Percentiles rank a stretch among this genome's conserved stretches.
Conservation (phyloP, 35 echinoderm and acorn worm species). For the Heliocidaris erythrogramma region DNA sequence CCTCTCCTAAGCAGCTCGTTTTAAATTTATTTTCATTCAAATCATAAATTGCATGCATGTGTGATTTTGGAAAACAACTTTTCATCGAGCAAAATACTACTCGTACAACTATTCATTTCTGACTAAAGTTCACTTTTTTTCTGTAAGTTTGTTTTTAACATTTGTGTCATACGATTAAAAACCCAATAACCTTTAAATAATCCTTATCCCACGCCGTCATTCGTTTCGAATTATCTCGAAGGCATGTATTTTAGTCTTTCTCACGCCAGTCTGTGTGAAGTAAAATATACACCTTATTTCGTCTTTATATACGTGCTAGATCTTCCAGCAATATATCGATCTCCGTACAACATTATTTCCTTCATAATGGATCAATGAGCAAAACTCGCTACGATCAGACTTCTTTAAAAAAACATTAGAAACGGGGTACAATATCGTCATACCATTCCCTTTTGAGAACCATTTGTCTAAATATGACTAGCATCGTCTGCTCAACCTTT, state of each 20-base stretch:
- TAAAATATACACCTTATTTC: not conserved
- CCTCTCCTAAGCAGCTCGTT: too few relatives aligned
- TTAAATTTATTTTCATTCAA: too few relatives aligned
- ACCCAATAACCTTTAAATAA: too few relatives aligned
- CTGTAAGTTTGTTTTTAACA: too few relatives aligned
- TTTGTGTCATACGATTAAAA: too few relatives aligned
- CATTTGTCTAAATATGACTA: not conserved
- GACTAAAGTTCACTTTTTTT: too few relatives aligned
- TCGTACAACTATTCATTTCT: too few relatives aligned
- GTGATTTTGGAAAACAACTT: too few relatives aligned
- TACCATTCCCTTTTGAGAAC: not conserved
- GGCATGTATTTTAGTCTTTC: not conserved
- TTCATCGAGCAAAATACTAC: too few relatives aligned
- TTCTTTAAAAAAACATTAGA: not conserved
- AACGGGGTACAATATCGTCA: not conserved
- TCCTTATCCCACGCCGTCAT: too few relatives aligned
- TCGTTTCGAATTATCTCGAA: too few relatives aligned
- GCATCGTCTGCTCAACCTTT: not conserved
- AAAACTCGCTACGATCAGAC: not conserved
- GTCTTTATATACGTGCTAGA: not conserved
- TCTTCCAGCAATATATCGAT: not conserved
- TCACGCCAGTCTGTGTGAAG: not conserved
- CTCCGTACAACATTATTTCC: not conserved
- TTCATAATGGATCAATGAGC: not conserved
- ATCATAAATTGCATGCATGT: too few relatives aligned